Percentiles rank a stretch among this genome's conserved stretches.
These are phyloP conservation scores for Iguana delicatissima DNA, from an alignment of 2,797 vertebrate species.

Conservation along the genomic window DNA sequence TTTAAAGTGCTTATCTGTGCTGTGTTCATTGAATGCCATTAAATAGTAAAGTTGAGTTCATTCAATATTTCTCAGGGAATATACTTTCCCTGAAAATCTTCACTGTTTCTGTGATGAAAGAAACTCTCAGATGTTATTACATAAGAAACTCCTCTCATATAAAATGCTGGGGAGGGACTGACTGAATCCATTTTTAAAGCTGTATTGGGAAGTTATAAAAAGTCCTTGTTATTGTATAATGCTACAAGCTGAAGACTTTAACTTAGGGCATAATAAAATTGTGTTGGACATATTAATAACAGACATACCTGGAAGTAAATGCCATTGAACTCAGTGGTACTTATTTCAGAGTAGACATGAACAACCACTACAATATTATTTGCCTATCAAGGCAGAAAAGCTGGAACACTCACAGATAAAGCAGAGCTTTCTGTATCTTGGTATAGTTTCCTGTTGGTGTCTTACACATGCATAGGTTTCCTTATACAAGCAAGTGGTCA, in stretches of 20 bases:
- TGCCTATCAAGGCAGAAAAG: background rate
- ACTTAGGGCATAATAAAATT: background rate
- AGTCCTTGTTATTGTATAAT: background rate
- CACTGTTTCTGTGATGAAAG: background rate
- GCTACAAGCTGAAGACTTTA: background rate
- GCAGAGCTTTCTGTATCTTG: background rate
- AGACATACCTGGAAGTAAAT: background rate
- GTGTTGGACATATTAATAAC: background rate
- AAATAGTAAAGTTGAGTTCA: background rate
- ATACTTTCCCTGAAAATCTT: background rate
- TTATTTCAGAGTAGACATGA: background rate
- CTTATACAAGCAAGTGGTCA: too few relatives aligned
- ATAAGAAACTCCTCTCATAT: background rate
- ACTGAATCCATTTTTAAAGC: too few relatives aligned
- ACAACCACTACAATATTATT: background rate
- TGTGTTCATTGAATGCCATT: background rate
- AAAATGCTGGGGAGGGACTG: background rate
- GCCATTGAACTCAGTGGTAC: background rate
- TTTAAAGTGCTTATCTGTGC: background rate
- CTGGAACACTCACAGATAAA: background rate
- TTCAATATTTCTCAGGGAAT: constrained; percentile 17
- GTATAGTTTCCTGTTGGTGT: too few relatives aligned
- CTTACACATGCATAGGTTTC: too few relatives aligned
- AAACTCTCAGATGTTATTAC: background rate
- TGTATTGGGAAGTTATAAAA: background rate